A percentile compares a stretch with the other conserved stretches of the same genome.
phyloP scores from a whole-genome alignment of 2,113 vertebrate genomes.

The Oryzias curvinotus region DNA sequence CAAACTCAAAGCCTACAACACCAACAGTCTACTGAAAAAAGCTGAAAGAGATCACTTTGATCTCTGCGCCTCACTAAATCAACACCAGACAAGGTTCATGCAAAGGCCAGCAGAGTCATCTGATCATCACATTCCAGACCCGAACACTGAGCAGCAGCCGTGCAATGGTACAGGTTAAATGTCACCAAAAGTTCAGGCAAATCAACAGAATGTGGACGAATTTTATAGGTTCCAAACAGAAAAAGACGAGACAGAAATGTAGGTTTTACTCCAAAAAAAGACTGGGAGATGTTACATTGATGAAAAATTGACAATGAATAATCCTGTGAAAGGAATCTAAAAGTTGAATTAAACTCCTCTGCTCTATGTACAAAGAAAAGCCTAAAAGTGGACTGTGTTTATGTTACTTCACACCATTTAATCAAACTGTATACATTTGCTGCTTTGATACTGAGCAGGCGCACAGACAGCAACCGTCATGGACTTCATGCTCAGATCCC shows the following conservation, averaged over 20 bases:
- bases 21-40: slow-evolving; percentile 55
- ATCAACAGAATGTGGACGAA: slow-evolving; percentile 38
- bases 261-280: slow-evolving; percentile 15
- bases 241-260: not conserved
- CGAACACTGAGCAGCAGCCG: slow-evolving; percentile 66
- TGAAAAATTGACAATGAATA: not conserved
- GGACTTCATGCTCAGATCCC: slow-evolving; percentile 54
- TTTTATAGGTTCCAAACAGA: slow-evolving; percentile 30
- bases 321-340: no score
- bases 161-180: slow-evolving; percentile 64
- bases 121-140: slow-evolving; percentile 76
- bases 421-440: slow-evolving; percentile 38
- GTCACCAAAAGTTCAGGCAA: slow-evolving; percentile 68
- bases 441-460: slow-evolving; percentile 61
- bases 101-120: slow-evolving; percentile 77
- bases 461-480: slow-evolving; percentile 41
- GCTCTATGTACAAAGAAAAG: not conserved
- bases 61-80: slow-evolving; percentile 76
- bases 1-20: slow-evolving; percentile 42
- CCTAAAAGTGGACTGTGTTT: slow-evolving; percentile 23
- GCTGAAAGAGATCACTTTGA: slow-evolving; percentile 67
- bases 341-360: not conserved
- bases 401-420: slow-evolving; percentile 54
- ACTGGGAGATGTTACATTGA: not conserved
- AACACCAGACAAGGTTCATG: slow-evolving; percentile 79